Percentiles rank a stretch among this genome's conserved stretches.
Conservation (phyloP, 2,888 invertebrate species). For the Watsonalla cultraria region DNA sequence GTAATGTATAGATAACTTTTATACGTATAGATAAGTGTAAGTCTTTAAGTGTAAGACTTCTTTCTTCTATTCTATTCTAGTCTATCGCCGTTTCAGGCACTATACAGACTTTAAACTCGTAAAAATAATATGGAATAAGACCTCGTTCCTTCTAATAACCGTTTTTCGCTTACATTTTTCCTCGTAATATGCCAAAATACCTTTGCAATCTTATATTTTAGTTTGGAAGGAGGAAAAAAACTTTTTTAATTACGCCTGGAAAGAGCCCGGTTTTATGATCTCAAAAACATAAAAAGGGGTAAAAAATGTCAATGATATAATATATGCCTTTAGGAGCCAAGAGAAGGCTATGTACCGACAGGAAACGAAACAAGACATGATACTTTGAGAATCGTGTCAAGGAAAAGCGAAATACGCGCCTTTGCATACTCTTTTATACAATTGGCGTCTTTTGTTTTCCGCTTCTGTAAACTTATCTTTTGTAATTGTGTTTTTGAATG, state of each 20-base stretch:
- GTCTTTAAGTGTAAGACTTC: no score
- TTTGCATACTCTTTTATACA: no score
- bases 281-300: constrained; percentile 14
- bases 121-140: neutral
- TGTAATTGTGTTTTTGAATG: no score
- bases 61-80: no score
- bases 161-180: neutral
- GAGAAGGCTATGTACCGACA: constrained; percentile 1
- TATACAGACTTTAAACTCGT: no score
- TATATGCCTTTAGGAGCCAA: constrained; percentile 13
- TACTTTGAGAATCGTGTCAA: neutral
- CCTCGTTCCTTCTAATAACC: neutral
- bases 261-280: constrained; percentile 14
- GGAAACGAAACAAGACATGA: constrained; percentile 1
- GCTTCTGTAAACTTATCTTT: no score
- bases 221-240: constrained; percentile 9
- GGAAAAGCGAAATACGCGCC: neutral
- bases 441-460: no score
- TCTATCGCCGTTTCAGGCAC: no score
- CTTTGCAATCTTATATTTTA: constrained; percentile 14
- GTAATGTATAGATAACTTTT: no score
- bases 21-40: no score
- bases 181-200: constrained; percentile 9
- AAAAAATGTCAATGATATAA: constrained; percentile 14
- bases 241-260: constrained; percentile 22